These are phyloP conservation scores for Centrocercus urophasianus DNA, from an alignment of 2,113 vertebrate genomes.

Conservation along the genomic window DNA sequence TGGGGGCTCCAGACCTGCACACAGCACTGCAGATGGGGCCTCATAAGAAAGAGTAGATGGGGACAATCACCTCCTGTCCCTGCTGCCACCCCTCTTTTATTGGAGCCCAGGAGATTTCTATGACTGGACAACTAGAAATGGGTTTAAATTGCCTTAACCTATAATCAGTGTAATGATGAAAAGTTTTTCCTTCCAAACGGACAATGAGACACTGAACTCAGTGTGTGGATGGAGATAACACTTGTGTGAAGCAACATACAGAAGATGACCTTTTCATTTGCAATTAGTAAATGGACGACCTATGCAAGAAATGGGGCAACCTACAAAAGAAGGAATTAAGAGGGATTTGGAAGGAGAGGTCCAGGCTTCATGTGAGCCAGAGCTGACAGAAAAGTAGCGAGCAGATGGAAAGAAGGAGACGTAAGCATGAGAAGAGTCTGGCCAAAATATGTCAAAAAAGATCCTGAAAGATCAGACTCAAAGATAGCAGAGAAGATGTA, in stretches of 20 bases:
- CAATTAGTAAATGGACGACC: neutral
- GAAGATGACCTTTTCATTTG: neutral
- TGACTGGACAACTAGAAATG: neutral
- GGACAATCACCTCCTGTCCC: too few relatives aligned
- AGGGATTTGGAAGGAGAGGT: neutral
- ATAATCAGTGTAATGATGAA: neutral
- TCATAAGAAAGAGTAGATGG: too few relatives aligned
- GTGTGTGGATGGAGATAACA: neutral
- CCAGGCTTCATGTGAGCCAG: neutral
- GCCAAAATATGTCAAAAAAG: neutral
- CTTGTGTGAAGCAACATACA: neutral
- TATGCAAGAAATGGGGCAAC: neutral
- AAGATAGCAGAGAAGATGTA: conserved; percentile 38
- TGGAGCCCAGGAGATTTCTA: neutral
- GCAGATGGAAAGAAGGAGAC: neutral
- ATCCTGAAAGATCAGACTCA: neutral
- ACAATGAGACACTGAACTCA: accelerated
- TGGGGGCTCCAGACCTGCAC: too few relatives aligned
- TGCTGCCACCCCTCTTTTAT: too few relatives aligned
- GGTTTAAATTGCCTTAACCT: neutral
- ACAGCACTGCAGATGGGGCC: too few relatives aligned
- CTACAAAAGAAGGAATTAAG: accelerated
- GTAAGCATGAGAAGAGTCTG: neutral
- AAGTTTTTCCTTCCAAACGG: neutral
- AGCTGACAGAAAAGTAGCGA: neutral